Evolutionary conservation across 1,140 invertebrate genomes (phyloP).

Genomic region (Drosophila novamexicana): DNA sequence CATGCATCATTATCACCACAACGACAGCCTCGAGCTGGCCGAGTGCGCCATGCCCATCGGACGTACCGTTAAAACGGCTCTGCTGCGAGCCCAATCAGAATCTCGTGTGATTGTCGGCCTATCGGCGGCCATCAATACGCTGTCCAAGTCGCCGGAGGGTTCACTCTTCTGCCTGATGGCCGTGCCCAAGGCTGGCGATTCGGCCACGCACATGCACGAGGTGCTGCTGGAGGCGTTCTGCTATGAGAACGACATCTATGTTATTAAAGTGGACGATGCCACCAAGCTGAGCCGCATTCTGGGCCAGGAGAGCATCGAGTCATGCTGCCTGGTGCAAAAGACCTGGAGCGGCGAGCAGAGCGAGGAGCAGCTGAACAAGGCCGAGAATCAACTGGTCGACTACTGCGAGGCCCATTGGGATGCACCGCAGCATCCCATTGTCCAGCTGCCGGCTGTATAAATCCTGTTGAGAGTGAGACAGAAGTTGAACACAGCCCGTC

Average conservation of each 20-base stretch:
- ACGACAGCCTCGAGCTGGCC: slow-evolving; percentile 48
- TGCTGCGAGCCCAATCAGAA: slow-evolving; percentile 86
- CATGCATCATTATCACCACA: slow-evolving; percentile 61
- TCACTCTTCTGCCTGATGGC: slow-evolving; percentile 88
- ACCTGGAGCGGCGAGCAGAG: slow-evolving; percentile 85
- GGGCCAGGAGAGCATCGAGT: slow-evolving; percentile 82
- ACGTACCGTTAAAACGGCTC: slow-evolving; percentile 85
- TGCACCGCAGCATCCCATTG: slow-evolving; percentile 85
- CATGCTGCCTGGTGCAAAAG: slow-evolving; percentile 86
- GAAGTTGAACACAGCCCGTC: slow-evolving; percentile 59
- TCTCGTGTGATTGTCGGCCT: slow-evolving; percentile 87
- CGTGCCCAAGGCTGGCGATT: slow-evolving; percentile 86
- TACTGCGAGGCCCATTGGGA: slow-evolving; percentile 87
- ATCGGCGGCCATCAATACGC: slow-evolving; percentile 86
- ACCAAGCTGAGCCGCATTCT: slow-evolving; percentile 85
- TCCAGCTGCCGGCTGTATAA: slow-evolving; percentile 87
- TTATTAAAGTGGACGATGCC: slow-evolving; percentile 87
- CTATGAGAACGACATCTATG: slow-evolving; percentile 89
- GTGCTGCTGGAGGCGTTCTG: slow-evolving; percentile 89
- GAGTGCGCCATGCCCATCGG: slow-evolving; percentile 84
- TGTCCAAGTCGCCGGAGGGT: slow-evolving; percentile 86
- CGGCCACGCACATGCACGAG: slow-evolving; percentile 88
- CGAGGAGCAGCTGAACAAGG: slow-evolving; percentile 84
- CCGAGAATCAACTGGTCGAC: slow-evolving; percentile 86
- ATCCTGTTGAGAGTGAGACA: slow-evolving; percentile 11